Conservation (phyloP, 2,888 invertebrate genomes). For the Ditula angustiorana region DNA sequence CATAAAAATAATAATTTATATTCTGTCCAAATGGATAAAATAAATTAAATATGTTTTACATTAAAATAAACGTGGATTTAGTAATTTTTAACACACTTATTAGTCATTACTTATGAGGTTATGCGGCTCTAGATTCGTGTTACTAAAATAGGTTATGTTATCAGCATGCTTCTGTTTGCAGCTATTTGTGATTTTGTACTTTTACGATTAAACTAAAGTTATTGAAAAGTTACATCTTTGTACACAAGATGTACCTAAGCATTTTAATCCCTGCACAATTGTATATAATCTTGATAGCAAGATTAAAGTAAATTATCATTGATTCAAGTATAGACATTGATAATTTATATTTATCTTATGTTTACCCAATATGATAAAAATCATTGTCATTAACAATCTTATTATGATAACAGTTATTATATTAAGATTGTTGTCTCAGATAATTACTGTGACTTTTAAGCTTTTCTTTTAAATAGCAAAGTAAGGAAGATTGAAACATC, state of each 20-base stretch:
- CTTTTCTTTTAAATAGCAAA: too few species aligned
- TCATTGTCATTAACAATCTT: not conserved
- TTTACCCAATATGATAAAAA: not conserved
- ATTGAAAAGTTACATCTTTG: not conserved
- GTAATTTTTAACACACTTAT: too few species aligned
- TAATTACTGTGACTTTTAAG: not conserved
- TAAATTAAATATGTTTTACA: too few species aligned
- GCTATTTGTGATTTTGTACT: not conserved
- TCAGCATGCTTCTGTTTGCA: slow-evolving; percentile 2
- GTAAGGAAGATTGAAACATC: too few species aligned
- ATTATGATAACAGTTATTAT: too few species aligned
- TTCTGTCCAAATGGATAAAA: not conserved
- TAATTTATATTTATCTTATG: too few species aligned
- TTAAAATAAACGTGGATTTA: too few species aligned
- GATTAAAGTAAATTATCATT: too few species aligned
- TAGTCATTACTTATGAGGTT: too few species aligned
- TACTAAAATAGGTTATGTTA: slow-evolving; percentile 33
- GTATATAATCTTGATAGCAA: not conserved
- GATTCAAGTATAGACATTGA: too few species aligned
- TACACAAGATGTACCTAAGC: not conserved
- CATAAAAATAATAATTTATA: slow-evolving; percentile 6
- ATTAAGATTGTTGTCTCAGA: not conserved
- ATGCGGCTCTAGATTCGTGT: too few species aligned
- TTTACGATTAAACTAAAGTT: too few species aligned
- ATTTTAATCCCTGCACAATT: not conserved